Conservation (phyloP, 1,140 invertebrate species). For the Hylaeus volcanicus region DNA sequence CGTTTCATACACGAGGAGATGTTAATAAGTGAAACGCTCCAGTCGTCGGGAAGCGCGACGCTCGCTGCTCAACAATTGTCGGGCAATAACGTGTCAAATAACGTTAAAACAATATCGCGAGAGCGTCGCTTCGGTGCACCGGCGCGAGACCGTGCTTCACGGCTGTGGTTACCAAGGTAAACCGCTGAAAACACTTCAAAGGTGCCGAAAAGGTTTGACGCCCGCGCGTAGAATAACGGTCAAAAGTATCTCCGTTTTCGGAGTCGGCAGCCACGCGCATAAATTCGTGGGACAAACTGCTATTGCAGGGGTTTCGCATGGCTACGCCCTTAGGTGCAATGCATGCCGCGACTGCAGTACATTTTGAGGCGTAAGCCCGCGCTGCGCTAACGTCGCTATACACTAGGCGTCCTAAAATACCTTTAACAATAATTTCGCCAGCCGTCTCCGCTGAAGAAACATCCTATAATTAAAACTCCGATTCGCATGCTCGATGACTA, state of each 20-base stretch:
- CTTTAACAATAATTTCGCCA: not conserved
- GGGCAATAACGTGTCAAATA: conserved; percentile 45
- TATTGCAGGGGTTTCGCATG: conserved; percentile 58
- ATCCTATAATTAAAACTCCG: not conserved
- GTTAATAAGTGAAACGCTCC: not conserved
- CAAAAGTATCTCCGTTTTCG: conserved; percentile 58
- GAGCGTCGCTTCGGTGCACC: not conserved
- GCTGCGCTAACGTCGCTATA: not conserved
- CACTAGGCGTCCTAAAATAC: conserved; percentile 10
- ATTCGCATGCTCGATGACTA: too few species aligned
- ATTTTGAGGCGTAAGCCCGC: conserved; percentile 40
- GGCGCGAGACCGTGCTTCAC: conserved; percentile 44
- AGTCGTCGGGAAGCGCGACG: not conserved
- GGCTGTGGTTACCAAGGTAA: conserved; percentile 50
- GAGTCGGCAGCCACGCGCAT: conserved; percentile 38
- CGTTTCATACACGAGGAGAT: too few species aligned
- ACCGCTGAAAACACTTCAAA: conserved; percentile 61
- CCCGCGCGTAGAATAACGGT: conserved; percentile 50
- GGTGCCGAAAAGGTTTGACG: conserved; percentile 55
- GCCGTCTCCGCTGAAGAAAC: not conserved
- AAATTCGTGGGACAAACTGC: conserved; percentile 55
- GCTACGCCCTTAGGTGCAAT: conserved; percentile 63
- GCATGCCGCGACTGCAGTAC: conserved; percentile 45
- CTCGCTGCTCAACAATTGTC: not conserved
- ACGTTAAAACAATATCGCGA: conserved; percentile 32